Conservation (phyloP, 2,888 invertebrate genomes). For the Apeira syringaria region DNA sequence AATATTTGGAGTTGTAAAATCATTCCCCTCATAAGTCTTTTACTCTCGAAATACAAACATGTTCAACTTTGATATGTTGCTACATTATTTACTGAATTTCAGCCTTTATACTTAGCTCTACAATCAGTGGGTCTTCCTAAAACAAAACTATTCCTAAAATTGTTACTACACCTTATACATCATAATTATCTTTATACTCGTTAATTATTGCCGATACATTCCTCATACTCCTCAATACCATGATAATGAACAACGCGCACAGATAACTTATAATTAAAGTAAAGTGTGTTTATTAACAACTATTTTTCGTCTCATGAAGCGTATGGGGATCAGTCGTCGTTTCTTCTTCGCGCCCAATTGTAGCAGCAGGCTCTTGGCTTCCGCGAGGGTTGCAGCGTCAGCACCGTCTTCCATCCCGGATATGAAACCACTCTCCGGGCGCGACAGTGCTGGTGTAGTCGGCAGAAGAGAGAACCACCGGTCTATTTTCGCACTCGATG, state of each 20-base stretch:
- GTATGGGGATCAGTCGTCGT: slow-evolving; percentile 86
- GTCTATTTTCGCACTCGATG: slow-evolving; percentile 90
- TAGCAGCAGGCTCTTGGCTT: slow-evolving; percentile 86
- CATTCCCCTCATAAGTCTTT: too few species aligned
- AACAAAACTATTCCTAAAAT: too few species aligned
- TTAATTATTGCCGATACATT: not conserved
- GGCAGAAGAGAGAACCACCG: slow-evolving; percentile 91
- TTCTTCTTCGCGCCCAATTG: slow-evolving; percentile 89
- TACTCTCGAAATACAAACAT: too few species aligned
- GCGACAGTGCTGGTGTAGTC: slow-evolving; percentile 84
- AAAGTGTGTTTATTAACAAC: slow-evolving; percentile 80
- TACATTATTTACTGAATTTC: too few species aligned
- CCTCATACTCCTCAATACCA: not conserved
- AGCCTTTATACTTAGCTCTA: too few species aligned
- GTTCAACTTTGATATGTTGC: too few species aligned
- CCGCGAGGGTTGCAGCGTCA: slow-evolving; percentile 85
- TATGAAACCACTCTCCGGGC: slow-evolving; percentile 91
- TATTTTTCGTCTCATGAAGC: slow-evolving; percentile 88
- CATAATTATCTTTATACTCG: too few species aligned
- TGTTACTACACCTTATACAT: too few species aligned
- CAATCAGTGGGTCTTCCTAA: too few species aligned
- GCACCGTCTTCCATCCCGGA: slow-evolving; percentile 84
- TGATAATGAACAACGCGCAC: slow-evolving; percentile 42
- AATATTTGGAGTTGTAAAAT: too few species aligned
- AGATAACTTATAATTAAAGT: slow-evolving; percentile 32